Evolutionary conservation across 2,797 vertebrate genomes (phyloP).

Genomic region (Lindbergichthys nudifrons): DNA sequence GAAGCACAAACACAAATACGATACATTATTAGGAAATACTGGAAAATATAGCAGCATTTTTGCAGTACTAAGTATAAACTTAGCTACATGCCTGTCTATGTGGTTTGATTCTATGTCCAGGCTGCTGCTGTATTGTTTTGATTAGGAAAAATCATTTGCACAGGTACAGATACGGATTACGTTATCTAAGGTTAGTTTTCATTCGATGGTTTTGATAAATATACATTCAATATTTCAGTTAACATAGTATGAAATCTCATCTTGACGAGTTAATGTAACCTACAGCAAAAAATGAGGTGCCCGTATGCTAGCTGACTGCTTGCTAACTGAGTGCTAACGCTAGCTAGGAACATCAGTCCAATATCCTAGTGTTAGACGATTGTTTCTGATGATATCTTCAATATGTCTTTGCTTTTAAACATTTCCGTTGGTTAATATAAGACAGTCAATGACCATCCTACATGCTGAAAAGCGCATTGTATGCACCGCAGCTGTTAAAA

Average conservation of each 20-base stretch:
- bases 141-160: slow-evolving; percentile 49
- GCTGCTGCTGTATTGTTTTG: slow-evolving; percentile 72
- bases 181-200: slow-evolving; percentile 34
- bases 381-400: neutral
- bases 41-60: neutral
- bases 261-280: accelerated
- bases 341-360: neutral
- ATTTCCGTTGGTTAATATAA: too few relatives aligned
- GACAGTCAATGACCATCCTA: too few relatives aligned
- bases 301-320: neutral
- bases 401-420: accelerated
- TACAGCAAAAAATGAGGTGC: neutral
- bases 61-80: accelerated
- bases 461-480: neutral
- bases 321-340: slow-evolving; percentile 17
- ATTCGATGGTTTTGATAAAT: accelerated
- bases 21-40: neutral
- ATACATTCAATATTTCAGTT: accelerated
- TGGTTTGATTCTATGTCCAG: neutral
- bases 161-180: slow-evolving; percentile 18
- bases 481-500: accelerated
- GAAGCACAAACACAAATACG: neutral
- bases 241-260: neutral
- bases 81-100: slow-evolving; percentile 9
- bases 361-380: neutral